Base-by-base conservation (phyloP, 2,797 vertebrate species). In the Girardinus metallicus region DNA sequence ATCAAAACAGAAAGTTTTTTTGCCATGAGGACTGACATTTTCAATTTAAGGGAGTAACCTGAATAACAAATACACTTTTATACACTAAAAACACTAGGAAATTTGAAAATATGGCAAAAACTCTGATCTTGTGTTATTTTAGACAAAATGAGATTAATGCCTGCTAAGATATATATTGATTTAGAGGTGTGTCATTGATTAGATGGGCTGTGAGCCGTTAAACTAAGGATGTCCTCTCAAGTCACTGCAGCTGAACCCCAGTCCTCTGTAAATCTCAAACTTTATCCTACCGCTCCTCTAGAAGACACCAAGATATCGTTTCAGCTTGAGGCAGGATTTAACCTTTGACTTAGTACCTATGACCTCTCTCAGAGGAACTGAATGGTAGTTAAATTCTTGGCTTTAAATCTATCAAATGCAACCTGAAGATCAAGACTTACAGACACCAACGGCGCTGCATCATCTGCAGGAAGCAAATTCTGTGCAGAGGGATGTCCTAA, bases 1-100 rank as follows among this genome's bases (percentile, higher is more conserved):
- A 46, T 78, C n/a, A 68, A 70, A 70, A 53, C 21, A 70, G 62
- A 77, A 53, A 13, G 26, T 13, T n/a, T 41, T 41, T 43, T 70
- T 66, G 76, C 57, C 46, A 23, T 15, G 36, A 34, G 44, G 34
- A 76, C 44, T 47, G 21, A 8, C 1, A 26, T 47, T 47, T 66
- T 12, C 16, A 76, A 26, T 55, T 55, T 55, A n/a, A 53, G 21
- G 39, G 36, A 41, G 51, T 74, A 29, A 57, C 34, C 73, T 74
- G 73, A 5, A n/a, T 29, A 36, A 12, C 51, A 74, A 74, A 74
- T 55, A n/a, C n/a, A n/a, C n/a, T n/a, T n/a, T n/a, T n/a, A n/a
- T n/a, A n/a, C 49, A 41, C 5, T 55, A 34, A 55, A 55, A 34
- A 74, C 12, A 55, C 55, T 5, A 46, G 10, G 26, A 13, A 18